Conservation (phyloP, 2,888 invertebrate species). For the Netelia inedita region DNA sequence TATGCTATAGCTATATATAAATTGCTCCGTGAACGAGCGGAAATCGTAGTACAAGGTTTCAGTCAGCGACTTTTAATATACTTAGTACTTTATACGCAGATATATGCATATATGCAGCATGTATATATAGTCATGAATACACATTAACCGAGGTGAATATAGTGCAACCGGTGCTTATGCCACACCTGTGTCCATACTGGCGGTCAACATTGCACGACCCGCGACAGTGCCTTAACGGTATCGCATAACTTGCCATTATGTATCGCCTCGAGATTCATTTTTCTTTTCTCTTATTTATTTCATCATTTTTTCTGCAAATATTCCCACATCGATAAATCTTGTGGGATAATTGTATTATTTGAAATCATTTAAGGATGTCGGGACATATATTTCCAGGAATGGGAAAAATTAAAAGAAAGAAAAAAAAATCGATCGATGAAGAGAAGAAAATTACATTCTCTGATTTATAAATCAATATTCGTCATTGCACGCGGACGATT, state of each 20-base stretch:
- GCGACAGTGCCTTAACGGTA: constrained; percentile 19
- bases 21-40: constrained; percentile 44
- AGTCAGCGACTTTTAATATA: constrained; percentile 46
- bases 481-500: constrained; percentile 1
- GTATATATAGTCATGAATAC: background rate
- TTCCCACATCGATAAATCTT: background rate
- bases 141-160: background rate
- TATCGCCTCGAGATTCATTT: constrained; percentile 8
- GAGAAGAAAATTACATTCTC: constrained; percentile 10
- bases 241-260: constrained; percentile 23
- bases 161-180: constrained; percentile 24
- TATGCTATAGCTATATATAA: background rate
- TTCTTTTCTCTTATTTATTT: background rate
- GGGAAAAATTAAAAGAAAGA: background rate
- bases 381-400: background rate
- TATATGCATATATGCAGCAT: background rate
- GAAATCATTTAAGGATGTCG: background rate
- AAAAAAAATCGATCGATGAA: background rate
- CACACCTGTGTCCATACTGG: constrained; percentile 43
- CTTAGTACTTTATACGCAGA: background rate
- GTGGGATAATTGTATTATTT: background rate
- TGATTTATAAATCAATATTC: constrained; percentile 21
- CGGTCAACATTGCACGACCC: constrained; percentile 31
- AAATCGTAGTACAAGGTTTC: constrained; percentile 60
- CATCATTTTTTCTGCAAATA: background rate